phyloP scores from a whole-genome alignment of 2,888 invertebrate species.

The Subacronicta megacephala region DNA sequence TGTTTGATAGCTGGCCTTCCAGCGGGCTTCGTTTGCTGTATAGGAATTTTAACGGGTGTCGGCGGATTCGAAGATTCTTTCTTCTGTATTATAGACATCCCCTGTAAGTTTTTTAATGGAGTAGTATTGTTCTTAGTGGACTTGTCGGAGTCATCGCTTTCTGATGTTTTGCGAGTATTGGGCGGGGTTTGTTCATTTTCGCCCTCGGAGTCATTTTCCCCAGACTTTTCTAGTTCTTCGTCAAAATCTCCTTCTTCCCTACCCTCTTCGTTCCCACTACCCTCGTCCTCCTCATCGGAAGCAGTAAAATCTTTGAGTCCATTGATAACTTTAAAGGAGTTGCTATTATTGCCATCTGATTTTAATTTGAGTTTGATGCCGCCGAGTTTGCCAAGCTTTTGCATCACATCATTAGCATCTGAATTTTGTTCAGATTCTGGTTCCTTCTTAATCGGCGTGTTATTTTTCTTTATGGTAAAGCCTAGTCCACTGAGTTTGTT shows the following conservation, averaged over 20 bases:
- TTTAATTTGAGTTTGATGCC: slow-evolving; percentile 84
- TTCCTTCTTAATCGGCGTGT: slow-evolving; percentile 79
- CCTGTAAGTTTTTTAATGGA: slow-evolving; percentile 67
- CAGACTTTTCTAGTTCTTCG: slow-evolving; percentile 64
- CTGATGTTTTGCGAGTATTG: slow-evolving; percentile 58
- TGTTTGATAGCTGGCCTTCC: slow-evolving; percentile 80
- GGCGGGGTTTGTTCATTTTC: slow-evolving; percentile 57
- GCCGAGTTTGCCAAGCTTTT: slow-evolving; percentile 82
- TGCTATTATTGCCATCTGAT: slow-evolving; percentile 80
- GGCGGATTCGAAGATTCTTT: slow-evolving; percentile 58
- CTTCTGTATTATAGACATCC: slow-evolving; percentile 62
- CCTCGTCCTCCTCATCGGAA: slow-evolving; percentile 81
- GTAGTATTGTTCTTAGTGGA: slow-evolving; percentile 31
- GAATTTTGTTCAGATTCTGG: slow-evolving; percentile 64
- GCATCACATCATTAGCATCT: slow-evolving; percentile 69
- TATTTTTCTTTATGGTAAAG: slow-evolving; percentile 83
- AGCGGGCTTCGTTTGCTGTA: slow-evolving; percentile 58
- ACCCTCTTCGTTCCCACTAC: slow-evolving; percentile 72
- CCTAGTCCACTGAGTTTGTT: slow-evolving; percentile 83
- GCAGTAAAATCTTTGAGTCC: slow-evolving; percentile 83
- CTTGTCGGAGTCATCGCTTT: slow-evolving; percentile 65
- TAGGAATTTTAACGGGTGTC: slow-evolving; percentile 54
- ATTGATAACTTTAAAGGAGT: slow-evolving; percentile 83
- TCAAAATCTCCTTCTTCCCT: slow-evolving; percentile 68
- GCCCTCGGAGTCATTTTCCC: slow-evolving; percentile 65